phyloP scores from a whole-genome alignment of 2,797 vertebrate species.

The Varecia variegata region DNA sequence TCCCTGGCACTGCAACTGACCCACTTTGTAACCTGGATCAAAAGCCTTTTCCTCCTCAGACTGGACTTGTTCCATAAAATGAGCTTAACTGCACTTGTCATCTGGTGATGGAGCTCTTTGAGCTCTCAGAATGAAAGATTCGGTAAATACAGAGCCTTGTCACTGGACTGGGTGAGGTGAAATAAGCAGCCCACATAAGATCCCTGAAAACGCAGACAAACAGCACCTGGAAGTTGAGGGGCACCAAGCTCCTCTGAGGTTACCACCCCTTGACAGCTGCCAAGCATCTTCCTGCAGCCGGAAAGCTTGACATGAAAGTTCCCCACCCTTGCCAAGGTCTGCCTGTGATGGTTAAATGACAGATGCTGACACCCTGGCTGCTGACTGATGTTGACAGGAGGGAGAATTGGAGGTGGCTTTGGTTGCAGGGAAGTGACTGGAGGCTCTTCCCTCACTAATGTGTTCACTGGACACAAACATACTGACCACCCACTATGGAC shows the following conservation, averaged over 20 bases:
- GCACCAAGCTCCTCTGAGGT: neutral
- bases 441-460: neutral
- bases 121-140: slow-evolving; percentile 8
- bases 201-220: neutral
- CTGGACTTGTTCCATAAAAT: slow-evolving; percentile 37
- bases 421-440: neutral
- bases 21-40: neutral
- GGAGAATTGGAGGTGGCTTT: neutral
- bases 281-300: neutral
- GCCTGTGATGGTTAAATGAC: slow-evolving; percentile 38
- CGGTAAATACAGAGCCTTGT: neutral
- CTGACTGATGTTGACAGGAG: neutral
- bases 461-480: neutral
- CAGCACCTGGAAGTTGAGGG: neutral
- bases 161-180: neutral
- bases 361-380: neutral
- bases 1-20: neutral
- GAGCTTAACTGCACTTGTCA: neutral
- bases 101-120: neutral
- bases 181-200: neutral
- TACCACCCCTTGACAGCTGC: neutral
- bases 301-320: neutral
- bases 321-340: neutral
- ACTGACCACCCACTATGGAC: neutral
- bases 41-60: neutral